phyloP scores from a whole-genome alignment of 2,113 vertebrate genomes.

The Melospiza georgiana region DNA sequence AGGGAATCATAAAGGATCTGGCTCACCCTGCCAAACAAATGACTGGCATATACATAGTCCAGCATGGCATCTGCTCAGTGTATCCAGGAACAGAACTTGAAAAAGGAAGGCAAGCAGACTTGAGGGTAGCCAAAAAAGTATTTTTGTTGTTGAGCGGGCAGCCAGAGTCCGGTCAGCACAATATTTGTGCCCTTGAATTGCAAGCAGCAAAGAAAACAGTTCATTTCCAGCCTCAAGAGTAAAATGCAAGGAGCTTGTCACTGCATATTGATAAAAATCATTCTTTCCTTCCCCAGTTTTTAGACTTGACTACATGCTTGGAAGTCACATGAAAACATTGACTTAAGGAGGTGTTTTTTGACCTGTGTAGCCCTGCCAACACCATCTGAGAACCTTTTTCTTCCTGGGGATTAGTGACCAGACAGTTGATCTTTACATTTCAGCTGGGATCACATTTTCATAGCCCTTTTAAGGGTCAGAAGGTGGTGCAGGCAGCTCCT shows the following conservation, averaged over 20 bases:
- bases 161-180: background rate
- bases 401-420: background rate
- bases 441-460: background rate
- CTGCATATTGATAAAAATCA: background rate
- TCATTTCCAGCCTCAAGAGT: background rate
- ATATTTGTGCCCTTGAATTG: background rate
- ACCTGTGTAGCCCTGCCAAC: background rate
- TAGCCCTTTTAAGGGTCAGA: background rate
- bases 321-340: background rate
- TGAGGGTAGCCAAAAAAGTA: background rate
- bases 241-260: background rate
- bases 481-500: background rate
- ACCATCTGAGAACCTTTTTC: background rate
- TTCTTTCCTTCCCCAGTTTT: background rate
- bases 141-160: background rate
- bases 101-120: constrained; percentile 2
- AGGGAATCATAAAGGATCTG: background rate
- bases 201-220: background rate
- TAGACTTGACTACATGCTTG: background rate
- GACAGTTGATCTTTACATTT: background rate
- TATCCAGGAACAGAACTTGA: background rate
- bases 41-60: background rate
- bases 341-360: background rate
- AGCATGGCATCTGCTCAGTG: background rate
- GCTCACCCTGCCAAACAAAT: background rate